Base-by-base conservation (phyloP, 2,113 vertebrate genomes). In the Ochotona princeps region DNA sequence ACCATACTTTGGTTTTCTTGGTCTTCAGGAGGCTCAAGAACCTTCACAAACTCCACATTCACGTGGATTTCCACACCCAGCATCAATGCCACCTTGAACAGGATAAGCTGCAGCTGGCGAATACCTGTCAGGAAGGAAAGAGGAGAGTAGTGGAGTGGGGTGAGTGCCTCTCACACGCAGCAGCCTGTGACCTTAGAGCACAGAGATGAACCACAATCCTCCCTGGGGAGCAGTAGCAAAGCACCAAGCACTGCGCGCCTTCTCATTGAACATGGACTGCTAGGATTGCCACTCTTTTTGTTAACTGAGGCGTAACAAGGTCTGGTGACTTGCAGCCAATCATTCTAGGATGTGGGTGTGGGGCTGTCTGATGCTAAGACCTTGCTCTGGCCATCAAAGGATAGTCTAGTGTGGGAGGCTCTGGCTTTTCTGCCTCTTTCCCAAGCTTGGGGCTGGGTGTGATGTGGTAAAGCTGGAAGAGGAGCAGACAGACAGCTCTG, bases 1-100 rank as follows among this genome's bases (percentile, higher is more conserved):
- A 91, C 35, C 97, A 94, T 97, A 99, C 99, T 99, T 98, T 98
- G 98, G 90, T 99, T 99, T 97, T 99, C 99, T 97, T 99, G 99
- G 97, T 99, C 98, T 97, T 99, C 99, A 7, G 98, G 98, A 92
- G 99, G 99, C 84, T 99, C 99, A 95, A 99, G 83, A 93, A 99
- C 98, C 92, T 98, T 99, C 88, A 99, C 97, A 0, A 99, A 99
- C 96, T 99, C 99, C 86, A 99, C 98, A 28, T 99, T 99, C 97
- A 99, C 98, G 1, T 99, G 99, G 96, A 99, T 99, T 98, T 99
- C 99, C 2, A 99, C 99, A 28, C 98, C 99, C n/a, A 99, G 90
- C 35, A 99, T 97, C 89, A 99, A 98, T 54, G 99, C 99, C 38
- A 99, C 98, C 97, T 99, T 99, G 98, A 99, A 98, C 13, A 99